Conservation (phyloP, 2,797 vertebrate genomes). For the Orientallactaga sibirica region DNA sequence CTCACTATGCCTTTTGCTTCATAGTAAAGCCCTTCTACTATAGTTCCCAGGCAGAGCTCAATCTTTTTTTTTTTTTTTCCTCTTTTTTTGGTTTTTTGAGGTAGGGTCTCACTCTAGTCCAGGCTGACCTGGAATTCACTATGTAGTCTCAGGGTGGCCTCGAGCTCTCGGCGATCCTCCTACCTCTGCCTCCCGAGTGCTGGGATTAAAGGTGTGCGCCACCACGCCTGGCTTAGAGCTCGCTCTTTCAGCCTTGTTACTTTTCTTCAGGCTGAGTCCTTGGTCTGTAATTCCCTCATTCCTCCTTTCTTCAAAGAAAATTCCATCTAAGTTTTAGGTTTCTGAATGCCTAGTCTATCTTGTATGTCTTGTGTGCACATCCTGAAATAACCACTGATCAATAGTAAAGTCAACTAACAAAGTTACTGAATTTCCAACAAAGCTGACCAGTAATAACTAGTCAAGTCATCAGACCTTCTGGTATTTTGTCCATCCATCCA, state of each 20-base stretch:
- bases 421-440: conserved; percentile 28
- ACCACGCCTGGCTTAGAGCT: too few species aligned
- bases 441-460: background rate
- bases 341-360: background rate
- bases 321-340: background rate
- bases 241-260: background rate
- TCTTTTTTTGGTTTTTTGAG: too few species aligned
- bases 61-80: too few species aligned
- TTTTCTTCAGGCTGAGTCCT: background rate
- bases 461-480: background rate
- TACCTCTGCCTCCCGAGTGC: too few species aligned
- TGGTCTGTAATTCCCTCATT: background rate
- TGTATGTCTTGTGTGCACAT: background rate
- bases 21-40: background rate
- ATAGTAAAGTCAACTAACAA: background rate
- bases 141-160: too few species aligned
- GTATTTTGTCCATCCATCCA: background rate
- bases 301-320: background rate
- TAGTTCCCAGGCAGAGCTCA: background rate
- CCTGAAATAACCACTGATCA: background rate
- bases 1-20: background rate
- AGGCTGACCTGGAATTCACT: too few species aligned
- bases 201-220: too few species aligned
- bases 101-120: too few species aligned
- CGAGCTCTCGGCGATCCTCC: too few species aligned